Evolutionary conservation across 2,113 vertebrate species (phyloP).

Genomic region (Bos javanicus): DNA sequence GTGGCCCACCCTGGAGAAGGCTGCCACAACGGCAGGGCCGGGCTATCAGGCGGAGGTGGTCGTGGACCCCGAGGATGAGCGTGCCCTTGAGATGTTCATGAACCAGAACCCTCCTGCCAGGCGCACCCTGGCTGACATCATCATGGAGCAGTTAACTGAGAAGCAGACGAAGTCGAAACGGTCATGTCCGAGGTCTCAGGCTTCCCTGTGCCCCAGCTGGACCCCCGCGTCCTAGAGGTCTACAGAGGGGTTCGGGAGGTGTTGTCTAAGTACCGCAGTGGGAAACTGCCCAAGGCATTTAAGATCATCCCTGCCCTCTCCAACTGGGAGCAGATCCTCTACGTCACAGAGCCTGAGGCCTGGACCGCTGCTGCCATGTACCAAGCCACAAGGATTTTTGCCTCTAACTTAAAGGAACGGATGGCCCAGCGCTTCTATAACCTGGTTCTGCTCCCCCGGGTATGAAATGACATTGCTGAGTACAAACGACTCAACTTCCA

Average conservation of each 20-base stretch:
- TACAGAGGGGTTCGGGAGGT: constrained; percentile 95
- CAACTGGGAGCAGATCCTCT: constrained; percentile 98
- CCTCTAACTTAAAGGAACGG: constrained; percentile 95
- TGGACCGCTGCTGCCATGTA: constrained; percentile 98
- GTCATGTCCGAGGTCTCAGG: constrained; percentile 92
- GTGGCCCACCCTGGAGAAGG: too few relatives aligned
- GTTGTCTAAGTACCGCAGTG: constrained; percentile 93
- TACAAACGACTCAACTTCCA: constrained; percentile 98
- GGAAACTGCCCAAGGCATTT: constrained; percentile 97
- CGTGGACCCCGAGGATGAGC: too few relatives aligned
- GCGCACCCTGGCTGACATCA: constrained; percentile 94
- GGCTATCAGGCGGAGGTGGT: too few relatives aligned
- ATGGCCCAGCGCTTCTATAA: constrained; percentile 99
- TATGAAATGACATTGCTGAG: constrained; percentile 94
- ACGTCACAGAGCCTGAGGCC: constrained; percentile 92
- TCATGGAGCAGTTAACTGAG: constrained; percentile 98
- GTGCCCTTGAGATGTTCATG: too few relatives aligned
- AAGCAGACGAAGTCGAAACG: constrained; percentile 95
- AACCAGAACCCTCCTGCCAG: constrained; percentile 68
- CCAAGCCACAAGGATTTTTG: constrained; percentile 97
- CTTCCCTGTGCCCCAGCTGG: constrained; percentile 89
- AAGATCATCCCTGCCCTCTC: constrained; percentile 97
- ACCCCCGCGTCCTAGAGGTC: constrained; percentile 92
- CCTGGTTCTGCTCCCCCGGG: constrained; percentile 92
- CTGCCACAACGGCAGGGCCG: too few relatives aligned